phyloP scores from a whole-genome alignment of 2,113 vertebrate genomes.

The Dasyurus viverrinus region DNA sequence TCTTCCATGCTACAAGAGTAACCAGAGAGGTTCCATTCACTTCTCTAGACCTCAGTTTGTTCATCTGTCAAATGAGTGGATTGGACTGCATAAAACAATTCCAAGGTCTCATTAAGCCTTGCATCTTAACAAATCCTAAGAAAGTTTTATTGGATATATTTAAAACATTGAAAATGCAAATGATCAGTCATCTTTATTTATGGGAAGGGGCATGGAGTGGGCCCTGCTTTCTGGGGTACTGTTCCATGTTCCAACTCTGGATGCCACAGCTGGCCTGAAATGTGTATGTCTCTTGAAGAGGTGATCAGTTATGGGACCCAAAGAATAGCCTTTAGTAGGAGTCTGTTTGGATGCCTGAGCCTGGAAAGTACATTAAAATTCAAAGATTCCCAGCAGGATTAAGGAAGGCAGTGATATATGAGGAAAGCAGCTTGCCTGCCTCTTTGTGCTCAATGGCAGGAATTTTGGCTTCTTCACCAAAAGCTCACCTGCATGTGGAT shows the following conservation, averaged over 20 bases:
- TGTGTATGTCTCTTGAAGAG: not conserved
- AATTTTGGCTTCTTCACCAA: not conserved
- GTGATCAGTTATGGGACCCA: not conserved
- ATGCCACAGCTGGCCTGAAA: not conserved
- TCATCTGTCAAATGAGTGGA: not conserved
- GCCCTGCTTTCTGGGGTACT: not conserved
- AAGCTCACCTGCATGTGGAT: not conserved
- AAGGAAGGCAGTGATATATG: not conserved
- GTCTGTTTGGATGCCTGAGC: not conserved
- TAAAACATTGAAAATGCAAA: not conserved
- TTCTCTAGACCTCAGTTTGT: not conserved
- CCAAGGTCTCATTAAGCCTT: not conserved
- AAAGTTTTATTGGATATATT: not conserved
- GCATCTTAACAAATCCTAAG: not conserved
- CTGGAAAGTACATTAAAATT: not conserved
- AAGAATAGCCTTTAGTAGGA: constrained; percentile 31
- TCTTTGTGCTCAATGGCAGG: not conserved
- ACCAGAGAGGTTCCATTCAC: not conserved
- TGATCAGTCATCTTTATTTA: not conserved
- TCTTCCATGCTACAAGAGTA: not conserved
- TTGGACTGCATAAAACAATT: not conserved
- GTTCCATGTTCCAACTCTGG: not conserved
- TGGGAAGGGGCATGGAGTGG: not conserved
- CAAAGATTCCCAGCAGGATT: not conserved
- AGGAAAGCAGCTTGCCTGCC: not conserved